These are phyloP conservation scores for Penaeus indicus DNA, from an alignment of 1,140 invertebrate genomes.

Conservation along the genomic window DNA sequence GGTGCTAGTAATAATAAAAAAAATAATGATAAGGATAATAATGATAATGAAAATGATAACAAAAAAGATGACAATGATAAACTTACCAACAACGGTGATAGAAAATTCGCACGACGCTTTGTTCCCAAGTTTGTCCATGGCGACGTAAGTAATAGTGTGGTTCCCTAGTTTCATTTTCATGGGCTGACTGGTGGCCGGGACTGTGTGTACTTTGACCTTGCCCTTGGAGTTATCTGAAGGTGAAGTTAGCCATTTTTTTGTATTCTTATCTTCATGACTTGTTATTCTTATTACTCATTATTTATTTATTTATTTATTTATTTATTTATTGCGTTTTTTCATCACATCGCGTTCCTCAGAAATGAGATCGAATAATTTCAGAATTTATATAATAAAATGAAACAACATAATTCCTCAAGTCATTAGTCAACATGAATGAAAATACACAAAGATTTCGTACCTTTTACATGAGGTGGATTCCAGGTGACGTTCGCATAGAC, in stretches of 20 bases:
- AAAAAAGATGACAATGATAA: not conserved
- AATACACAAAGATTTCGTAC: slow-evolving; percentile 68
- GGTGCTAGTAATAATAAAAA: too few species aligned
- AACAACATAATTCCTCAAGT: not conserved
- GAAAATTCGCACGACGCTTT: slow-evolving; percentile 71
- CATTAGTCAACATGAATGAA: not conserved
- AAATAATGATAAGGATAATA: too few species aligned
- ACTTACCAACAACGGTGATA: slow-evolving; percentile 71
- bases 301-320: not conserved
- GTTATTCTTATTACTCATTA: not conserved
- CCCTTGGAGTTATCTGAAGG: slow-evolving; percentile 72
- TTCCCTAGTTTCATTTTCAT: slow-evolving; percentile 71
- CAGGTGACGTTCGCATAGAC: slow-evolving; percentile 74
- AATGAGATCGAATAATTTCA: not conserved
- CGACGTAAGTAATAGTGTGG: slow-evolving; percentile 71
- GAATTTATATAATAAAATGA: not conserved
- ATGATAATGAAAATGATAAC: not conserved
- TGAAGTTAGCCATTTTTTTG: not conserved
- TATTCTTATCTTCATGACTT: not conserved
- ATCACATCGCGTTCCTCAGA: not conserved
- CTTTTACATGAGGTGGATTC: slow-evolving; percentile 71
- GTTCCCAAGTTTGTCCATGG: slow-evolving; percentile 72
- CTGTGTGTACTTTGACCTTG: slow-evolving; percentile 71
- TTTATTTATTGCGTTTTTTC: too few species aligned
- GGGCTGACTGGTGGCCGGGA: slow-evolving; percentile 73